Base-by-base conservation (phyloP, 2,888 invertebrate species). In the Hedychridium roseum region DNA sequence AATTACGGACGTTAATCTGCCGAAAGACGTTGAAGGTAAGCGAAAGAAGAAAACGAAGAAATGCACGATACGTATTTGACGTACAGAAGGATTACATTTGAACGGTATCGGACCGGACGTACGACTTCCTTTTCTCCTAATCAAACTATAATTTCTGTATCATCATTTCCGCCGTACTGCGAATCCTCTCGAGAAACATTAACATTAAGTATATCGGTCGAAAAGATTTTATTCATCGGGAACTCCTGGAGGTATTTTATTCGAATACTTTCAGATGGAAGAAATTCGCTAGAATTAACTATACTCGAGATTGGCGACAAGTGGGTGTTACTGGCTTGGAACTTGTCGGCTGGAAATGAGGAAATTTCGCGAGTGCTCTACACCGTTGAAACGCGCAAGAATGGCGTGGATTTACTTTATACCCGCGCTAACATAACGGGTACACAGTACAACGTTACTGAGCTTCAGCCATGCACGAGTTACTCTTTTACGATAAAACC, bases 401-500 rank as follows among this genome's bases (percentile, higher is more conserved):
- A n/a, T n/a, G n/a, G n/a, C n/a, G n/a, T n/a, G n/a, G 20, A 17
- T 15, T 21, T 44, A 3, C 27, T 35, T 15, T 54, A 43, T 32
- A 31, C 5, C 1, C 16, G 17, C 17, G 21, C 6, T 2, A 43
- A 36, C 5, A 23, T 16, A 21, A 45, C 9, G 2, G 14, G 7
- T 14, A 47, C n/a, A 5, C 20, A 18, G 26, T 51, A 47, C 27
- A 46, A 55, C 17, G 53, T 59, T 15, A 62, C 48, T 12, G 37
- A 50, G 16, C 35, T 71, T 30, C 43, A 49, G 14, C 59, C 70
- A 4, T 71, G 71, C 26, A 50, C 44, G 2, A 7, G 18, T 6
- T 72, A 71, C 30, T 57, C 9, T 6, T 50, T 72, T 39, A 44
- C 28, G 0, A 56, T 72, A 5, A 63, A 41, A 20, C 27, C 54